Base-by-base conservation (phyloP, 2,888 invertebrate species). In the Nineta flava region DNA sequence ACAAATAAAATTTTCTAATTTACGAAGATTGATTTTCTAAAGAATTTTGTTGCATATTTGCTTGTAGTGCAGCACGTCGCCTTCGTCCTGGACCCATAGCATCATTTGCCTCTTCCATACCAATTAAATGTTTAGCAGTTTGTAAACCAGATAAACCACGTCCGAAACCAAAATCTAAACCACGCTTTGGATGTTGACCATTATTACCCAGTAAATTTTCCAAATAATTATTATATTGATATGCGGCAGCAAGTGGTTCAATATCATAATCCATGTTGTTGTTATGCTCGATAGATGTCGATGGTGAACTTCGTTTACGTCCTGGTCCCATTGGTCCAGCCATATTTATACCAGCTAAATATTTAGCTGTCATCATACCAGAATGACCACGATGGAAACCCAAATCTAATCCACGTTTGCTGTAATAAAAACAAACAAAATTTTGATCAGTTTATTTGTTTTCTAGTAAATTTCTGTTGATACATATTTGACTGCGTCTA, bases 51-150 rank as follows among this genome's bases (percentile, higher is more conserved):
- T 21, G 40, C 16, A 17, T 34, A 42, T 42, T 19, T 41, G 31
- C 43, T 17, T 32, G 50, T 45, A n/a, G 15, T 46, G 16, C 31
- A 50, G 79, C 76, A 55, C 90, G 81, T 62, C 90, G 83, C 79
- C 84, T 85, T 68, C 90, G 77, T 57, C 91, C 90, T 1, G 91
- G 91, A 9, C 91, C 90, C 2, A 84, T 86, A 17, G 91, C 87
- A 70, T 80, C 88, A 69, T 88, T 88, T 57, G 92, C 92, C 0
- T 88, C 87, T 41, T 88, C 86, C 48, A 91, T 67, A 3, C 91
- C 92, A 83, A 92, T 87, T 61, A 91, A 76, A 65, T 92, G 91
- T 68, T 91, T 91, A 60, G 91, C 91, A 53, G 90, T 87, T 59
- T 90, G 84, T 26, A 87, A 83, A 1, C 91, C 92, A 42, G 90